Evolutionary conservation across 2,888 invertebrate species (phyloP).

Genomic region (Brachypalpus laphriformis): DNA sequence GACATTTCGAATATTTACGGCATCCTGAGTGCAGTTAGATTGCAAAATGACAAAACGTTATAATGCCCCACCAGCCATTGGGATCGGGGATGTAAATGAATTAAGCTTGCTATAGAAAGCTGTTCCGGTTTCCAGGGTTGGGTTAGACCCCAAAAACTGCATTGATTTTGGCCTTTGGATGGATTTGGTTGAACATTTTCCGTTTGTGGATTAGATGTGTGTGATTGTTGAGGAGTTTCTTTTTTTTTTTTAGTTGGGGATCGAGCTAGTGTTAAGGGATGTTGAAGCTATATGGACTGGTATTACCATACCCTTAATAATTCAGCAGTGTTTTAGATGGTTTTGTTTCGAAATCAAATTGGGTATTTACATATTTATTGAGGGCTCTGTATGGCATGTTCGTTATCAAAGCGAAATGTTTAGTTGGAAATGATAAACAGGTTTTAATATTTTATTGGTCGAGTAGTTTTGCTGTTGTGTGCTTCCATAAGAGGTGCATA

Average conservation of each 20-base stretch:
- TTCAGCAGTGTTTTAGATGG: constrained; percentile 65
- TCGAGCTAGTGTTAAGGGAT: too few species aligned
- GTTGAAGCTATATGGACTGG: too few species aligned
- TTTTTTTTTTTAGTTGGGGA: not conserved
- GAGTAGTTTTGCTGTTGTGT: not conserved
- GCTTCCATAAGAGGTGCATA: too few species aligned
- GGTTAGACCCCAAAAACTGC: constrained; percentile 61
- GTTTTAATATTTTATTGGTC: constrained; percentile 64
- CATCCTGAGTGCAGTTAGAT: constrained; percentile 75
- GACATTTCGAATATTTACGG: constrained; percentile 83
- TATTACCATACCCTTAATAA: constrained; percentile 45
- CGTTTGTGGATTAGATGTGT: constrained; percentile 58
- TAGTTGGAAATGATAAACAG: constrained; percentile 59
- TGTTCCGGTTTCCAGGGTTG: not conserved
- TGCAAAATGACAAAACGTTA: constrained; percentile 69
- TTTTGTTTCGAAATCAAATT: constrained; percentile 68
- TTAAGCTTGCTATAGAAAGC: constrained; percentile 33
- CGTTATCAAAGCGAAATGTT: constrained; percentile 51
- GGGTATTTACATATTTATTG: constrained; percentile 70
- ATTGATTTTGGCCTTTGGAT: constrained; percentile 63
- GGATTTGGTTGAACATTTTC: constrained; percentile 63
- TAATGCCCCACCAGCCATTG: constrained; percentile 40
- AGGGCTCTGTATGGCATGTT: constrained; percentile 34
- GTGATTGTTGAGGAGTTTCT: constrained; percentile 12
- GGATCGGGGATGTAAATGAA: constrained; percentile 54